phyloP scores from a whole-genome alignment of 2,113 vertebrate species.

The Pristiophorus japonicus region DNA sequence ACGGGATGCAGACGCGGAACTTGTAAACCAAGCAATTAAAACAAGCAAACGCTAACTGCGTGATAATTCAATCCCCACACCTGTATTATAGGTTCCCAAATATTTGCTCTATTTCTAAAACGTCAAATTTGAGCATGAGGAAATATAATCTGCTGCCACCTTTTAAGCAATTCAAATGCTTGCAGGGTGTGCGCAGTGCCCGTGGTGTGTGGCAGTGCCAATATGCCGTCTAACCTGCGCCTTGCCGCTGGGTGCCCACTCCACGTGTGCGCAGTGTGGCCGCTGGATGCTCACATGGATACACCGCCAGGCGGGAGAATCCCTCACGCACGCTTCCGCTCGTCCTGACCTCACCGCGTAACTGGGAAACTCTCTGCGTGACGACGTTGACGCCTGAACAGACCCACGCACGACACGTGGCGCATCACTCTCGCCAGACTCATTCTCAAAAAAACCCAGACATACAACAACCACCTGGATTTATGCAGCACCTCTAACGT shows the following conservation, averaged over 20 bases:
- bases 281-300: constrained; percentile 13
- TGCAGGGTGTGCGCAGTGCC: too few species aligned
- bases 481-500: too few species aligned
- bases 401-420: background rate
- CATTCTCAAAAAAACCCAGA: too few species aligned
- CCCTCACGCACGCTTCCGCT: background rate
- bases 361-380: background rate
- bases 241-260: background rate
- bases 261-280: background rate
- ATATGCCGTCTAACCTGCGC: background rate
- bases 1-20: background rate
- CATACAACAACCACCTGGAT: too few species aligned
- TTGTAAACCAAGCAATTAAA: background rate
- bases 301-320: constrained; percentile 24
- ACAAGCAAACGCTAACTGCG: background rate
- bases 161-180: too few species aligned
- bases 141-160: background rate
- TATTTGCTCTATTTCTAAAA: background rate
- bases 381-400: background rate
- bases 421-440: background rate
- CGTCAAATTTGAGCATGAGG: background rate
- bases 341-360: background rate
- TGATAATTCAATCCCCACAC: background rate
- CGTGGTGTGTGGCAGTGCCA: background rate
- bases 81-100: background rate